These are phyloP conservation scores for Sebastes alutus DNA, from an alignment of 2,797 vertebrate genomes.

Conservation along the genomic window DNA sequence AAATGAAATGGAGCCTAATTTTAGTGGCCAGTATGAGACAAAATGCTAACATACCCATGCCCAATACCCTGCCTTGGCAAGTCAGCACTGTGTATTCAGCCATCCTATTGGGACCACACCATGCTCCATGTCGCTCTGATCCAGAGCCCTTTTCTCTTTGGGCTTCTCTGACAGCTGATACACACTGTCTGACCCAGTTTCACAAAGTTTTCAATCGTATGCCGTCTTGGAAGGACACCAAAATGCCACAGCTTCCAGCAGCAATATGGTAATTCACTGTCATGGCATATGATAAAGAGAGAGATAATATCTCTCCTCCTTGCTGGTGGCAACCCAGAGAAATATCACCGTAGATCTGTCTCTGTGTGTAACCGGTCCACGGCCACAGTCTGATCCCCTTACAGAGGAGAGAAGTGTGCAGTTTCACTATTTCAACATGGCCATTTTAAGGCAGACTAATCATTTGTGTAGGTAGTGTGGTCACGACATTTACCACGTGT, in stretches of 20 bases:
- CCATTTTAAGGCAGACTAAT: conserved; percentile 30
- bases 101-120: conserved; percentile 30
- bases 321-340: conserved; percentile 32
- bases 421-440: conserved; percentile 11
- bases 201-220: conserved; percentile 53
- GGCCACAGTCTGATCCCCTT: neutral
- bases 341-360: conserved; percentile 7
- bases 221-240: conserved; percentile 53
- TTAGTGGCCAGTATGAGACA: conserved; percentile 17
- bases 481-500: neutral
- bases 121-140: conserved; percentile 27
- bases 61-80: conserved; percentile 33
- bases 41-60: conserved; percentile 13
- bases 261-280: conserved; percentile 55
- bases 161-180: conserved; percentile 41
- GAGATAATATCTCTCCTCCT: conserved; percentile 47
- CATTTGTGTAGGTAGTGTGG: neutral
- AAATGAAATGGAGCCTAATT: conserved; percentile 26
- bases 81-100: conserved; percentile 32
- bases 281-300: conserved; percentile 47
- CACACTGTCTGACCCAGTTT: conserved; percentile 57
- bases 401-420: conserved; percentile 20
- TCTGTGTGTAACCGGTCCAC: neutral
- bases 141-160: conserved; percentile 22
- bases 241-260: conserved; percentile 35